Conservation (phyloP, 2,113 vertebrate species). For the Pseudopodoces humilis region DNA sequence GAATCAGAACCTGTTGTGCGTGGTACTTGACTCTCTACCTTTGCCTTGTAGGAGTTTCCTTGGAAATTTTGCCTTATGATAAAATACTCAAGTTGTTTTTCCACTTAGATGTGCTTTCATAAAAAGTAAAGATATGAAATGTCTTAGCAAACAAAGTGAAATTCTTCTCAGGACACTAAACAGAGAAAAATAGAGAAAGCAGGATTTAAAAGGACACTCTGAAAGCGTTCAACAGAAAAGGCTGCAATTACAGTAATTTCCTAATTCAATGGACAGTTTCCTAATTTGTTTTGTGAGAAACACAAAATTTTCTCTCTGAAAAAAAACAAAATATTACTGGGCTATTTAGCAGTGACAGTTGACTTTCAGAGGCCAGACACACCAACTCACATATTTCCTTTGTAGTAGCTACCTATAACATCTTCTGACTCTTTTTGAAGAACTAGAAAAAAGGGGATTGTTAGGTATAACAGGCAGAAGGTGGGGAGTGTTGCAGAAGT, state of each 20-base stretch:
- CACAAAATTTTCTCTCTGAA: not conserved
- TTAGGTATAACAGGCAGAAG: not conserved
- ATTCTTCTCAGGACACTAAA: not conserved
- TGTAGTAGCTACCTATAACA: not conserved
- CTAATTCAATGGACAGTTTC: not conserved
- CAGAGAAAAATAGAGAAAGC: not conserved
- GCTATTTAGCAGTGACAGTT: not conserved
- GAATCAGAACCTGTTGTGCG: not conserved
- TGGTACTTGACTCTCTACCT: not conserved
- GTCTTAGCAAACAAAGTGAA: not conserved
- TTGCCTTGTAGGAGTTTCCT: not conserved
- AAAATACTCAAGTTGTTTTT: not conserved
- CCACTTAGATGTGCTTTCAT: not conserved
- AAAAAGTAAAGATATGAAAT: not conserved
- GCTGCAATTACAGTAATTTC: not conserved
- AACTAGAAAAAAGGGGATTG: not conserved
- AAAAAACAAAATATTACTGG: not conserved
- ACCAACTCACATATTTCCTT: not conserved
- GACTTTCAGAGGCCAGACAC: not conserved
- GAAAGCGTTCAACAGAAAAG: not conserved
- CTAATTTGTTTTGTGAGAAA: not conserved
- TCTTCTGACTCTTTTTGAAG: not conserved
- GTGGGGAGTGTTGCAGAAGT: not conserved
- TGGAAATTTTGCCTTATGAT: not conserved
- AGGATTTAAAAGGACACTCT: not conserved